These are phyloP conservation scores for Drosophila tanythrix DNA, from an alignment of 2,888 invertebrate species.

Conservation along the genomic window DNA sequence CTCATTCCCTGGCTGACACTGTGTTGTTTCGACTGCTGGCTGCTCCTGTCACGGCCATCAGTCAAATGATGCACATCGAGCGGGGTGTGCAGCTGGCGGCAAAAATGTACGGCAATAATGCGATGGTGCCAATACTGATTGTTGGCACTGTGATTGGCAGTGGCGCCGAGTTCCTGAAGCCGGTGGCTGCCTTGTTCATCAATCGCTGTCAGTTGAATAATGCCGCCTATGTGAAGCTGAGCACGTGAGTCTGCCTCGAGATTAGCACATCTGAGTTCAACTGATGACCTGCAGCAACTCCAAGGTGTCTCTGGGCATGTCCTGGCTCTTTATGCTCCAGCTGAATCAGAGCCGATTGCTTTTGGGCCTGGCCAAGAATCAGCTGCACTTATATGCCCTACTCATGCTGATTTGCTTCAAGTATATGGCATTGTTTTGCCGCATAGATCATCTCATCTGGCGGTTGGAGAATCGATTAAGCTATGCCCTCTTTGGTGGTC, in stretches of 20 bases:
- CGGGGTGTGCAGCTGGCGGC: constrained; percentile 51
- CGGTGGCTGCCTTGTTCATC: constrained; percentile 57
- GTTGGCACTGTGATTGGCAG: constrained; percentile 68
- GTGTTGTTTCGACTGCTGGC: constrained; percentile 51
- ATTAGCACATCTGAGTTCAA: constrained; percentile 3
- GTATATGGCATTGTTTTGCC: constrained; percentile 43
- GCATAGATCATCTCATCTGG: constrained; percentile 61
- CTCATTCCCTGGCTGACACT: constrained; percentile 27
- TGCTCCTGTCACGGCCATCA: constrained; percentile 50
- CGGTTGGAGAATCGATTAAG: constrained; percentile 48
- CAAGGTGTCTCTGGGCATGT: constrained; percentile 56
- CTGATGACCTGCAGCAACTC: constrained; percentile 55
- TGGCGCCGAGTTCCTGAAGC: constrained; percentile 67
- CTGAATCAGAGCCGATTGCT: constrained; percentile 32
- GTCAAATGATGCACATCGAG: constrained; percentile 64
- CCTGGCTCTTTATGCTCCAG: constrained; percentile 48
- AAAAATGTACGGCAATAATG: constrained; percentile 44
- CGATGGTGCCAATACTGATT: constrained; percentile 60
- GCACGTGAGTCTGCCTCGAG: constrained; percentile 53
- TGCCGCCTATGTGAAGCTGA: constrained; percentile 60
- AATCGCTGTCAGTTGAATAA: constrained; percentile 61
- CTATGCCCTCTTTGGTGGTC: constrained; percentile 64
- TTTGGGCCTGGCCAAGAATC: constrained; percentile 25
- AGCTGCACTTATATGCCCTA: constrained; percentile 46
- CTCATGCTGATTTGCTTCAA: constrained; percentile 44